A percentile compares a stretch with the other conserved stretches of the same genome.
Conservation (phyloP, 2,888 invertebrate species). For the Drosophila engyochracea region DNA sequence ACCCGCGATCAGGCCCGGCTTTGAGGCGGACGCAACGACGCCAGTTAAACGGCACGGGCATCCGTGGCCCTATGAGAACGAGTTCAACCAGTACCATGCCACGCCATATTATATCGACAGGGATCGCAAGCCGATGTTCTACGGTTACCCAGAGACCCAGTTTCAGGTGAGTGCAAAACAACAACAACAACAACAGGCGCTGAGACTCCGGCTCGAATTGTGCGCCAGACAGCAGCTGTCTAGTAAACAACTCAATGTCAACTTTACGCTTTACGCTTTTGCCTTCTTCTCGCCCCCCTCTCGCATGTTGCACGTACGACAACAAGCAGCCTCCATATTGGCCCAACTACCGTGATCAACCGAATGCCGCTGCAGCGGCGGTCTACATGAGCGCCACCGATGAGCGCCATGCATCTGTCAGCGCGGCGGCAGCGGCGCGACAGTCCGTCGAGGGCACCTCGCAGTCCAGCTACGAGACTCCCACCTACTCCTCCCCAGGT, state of each 20-base stretch:
- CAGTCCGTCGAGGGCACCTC: constrained; percentile 85
- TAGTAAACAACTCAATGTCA: constrained; percentile 67
- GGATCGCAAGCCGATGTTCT: constrained; percentile 85
- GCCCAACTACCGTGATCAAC: constrained; percentile 85
- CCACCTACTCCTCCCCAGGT: constrained; percentile 85
- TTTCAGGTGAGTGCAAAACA: constrained; percentile 83
- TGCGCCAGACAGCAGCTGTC: constrained; percentile 30
- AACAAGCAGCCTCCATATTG: constrained; percentile 80
- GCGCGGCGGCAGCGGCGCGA: constrained; percentile 83
- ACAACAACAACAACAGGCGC: constrained; percentile 9
- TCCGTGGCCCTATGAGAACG: constrained; percentile 85
- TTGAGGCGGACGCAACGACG: constrained; percentile 85
- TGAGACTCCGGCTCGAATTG: constrained; percentile 21
- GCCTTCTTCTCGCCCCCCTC: constrained; percentile 11
- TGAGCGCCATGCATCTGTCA: constrained; percentile 84
- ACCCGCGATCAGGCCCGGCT: constrained; percentile 92
- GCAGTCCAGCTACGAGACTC: constrained; percentile 85
- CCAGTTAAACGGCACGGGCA: constrained; percentile 85
- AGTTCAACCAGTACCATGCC: constrained; percentile 85
- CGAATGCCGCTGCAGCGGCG: constrained; percentile 82
- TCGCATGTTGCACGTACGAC: not conserved
- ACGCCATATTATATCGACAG: constrained; percentile 85
- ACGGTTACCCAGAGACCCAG: constrained; percentile 85
- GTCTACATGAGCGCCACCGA: constrained; percentile 84
- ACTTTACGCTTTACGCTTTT: constrained; percentile 14